phyloP scores from a whole-genome alignment of 2,888 invertebrate genomes.

The Anthrax anthrax region DNA sequence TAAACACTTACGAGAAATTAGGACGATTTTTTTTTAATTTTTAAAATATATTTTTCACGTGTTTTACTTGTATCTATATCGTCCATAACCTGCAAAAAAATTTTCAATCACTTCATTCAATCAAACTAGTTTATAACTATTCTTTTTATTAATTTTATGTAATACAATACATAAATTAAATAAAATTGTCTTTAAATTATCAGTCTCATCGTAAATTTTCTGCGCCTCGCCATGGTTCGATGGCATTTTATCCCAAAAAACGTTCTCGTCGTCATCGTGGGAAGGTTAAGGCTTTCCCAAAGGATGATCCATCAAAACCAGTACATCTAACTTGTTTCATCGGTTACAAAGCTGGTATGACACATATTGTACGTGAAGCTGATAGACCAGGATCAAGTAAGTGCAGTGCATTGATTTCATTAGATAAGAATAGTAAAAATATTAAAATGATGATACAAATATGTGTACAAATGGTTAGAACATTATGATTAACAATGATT shows the following conservation, averaged over 20 bases:
- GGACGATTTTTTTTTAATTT: too few relatives aligned
- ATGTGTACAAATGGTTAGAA: constrained; percentile 12
- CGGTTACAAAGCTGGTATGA: constrained; percentile 99
- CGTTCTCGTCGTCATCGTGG: constrained; percentile 92
- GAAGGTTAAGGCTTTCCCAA: constrained; percentile 99
- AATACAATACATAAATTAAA: too few relatives aligned
- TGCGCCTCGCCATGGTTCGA: constrained; percentile 98
- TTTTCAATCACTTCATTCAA: too few relatives aligned
- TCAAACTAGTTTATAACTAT: too few relatives aligned
- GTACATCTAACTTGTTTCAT: constrained; percentile 96
- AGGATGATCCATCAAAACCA: constrained; percentile 91
- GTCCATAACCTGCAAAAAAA: too few relatives aligned
- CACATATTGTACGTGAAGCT: constrained; percentile 96
- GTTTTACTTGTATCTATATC: too few relatives aligned
- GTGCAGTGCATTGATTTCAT: constrained; percentile 31
- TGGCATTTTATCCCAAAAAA: constrained; percentile 99
- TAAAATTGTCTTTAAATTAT: too few relatives aligned
- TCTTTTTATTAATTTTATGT: too few relatives aligned
- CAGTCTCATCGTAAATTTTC: constrained; percentile 99
- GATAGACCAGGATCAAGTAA: constrained; percentile 97
- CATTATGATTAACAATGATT: constrained; percentile 23
- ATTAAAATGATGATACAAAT: constrained; percentile 11
- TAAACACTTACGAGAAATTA: too few relatives aligned
- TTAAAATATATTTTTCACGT: too few relatives aligned
- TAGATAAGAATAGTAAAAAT: too few relatives aligned